A percentile compares a stretch with the other conserved stretches of the same genome.
Conservation (phyloP, 1,140 invertebrate species). For the Idris sp. region DNA sequence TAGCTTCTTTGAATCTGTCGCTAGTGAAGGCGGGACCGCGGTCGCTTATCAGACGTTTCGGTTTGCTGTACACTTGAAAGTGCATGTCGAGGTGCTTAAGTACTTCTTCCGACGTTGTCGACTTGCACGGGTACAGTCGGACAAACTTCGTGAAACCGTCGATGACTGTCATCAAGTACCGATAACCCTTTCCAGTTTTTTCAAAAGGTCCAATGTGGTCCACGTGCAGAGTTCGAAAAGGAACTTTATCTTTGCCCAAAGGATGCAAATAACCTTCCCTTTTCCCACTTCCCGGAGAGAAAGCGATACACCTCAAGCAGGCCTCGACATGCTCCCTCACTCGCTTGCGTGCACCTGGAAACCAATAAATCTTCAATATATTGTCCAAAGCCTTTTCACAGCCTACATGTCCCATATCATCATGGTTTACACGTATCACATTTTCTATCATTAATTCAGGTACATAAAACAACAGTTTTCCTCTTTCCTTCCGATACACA, state of each 20-base stretch:
- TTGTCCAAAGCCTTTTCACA: not conserved
- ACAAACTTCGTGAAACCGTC: constrained; percentile 3
- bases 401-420: constrained; percentile 1
- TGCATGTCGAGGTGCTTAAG: not conserved
- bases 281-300: not conserved
- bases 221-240: not conserved
- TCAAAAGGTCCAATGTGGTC: not conserved
- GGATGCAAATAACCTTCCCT: not conserved
- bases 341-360: not conserved
- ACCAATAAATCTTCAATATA: not conserved
- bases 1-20: not conserved
- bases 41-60: not conserved
- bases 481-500: constrained; percentile 1
- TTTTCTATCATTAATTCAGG: not conserved
- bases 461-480: constrained; percentile 9
- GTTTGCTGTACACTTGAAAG: not conserved
- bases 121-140: not conserved
- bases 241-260: not conserved
- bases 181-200: not conserved
- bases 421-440: not conserved
- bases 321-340: no score
- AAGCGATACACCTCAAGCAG: not conserved
- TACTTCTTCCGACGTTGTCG: not conserved
- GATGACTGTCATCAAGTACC: not conserved
- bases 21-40: not conserved